A percentile compares a stretch with the other conserved stretches of the same genome.
Evolutionary conservation across 2,797 vertebrate genomes (phyloP).

Genomic region (Distichodus sexfasciatus): DNA sequence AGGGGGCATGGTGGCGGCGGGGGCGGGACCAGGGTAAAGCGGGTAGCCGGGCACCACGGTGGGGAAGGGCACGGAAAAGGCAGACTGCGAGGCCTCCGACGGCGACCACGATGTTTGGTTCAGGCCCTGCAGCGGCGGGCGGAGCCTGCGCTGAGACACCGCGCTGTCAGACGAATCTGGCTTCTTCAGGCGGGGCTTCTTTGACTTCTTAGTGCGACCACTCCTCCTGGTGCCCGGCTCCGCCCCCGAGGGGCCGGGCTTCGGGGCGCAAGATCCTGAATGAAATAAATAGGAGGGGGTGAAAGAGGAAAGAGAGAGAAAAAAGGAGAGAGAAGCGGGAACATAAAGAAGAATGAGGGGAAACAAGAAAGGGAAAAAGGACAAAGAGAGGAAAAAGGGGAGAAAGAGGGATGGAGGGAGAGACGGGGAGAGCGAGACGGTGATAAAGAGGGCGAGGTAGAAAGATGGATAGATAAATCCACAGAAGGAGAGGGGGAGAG

Average conservation of each 20-base stretch:
- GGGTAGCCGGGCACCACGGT: slow-evolving; percentile 80
- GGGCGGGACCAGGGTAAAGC: slow-evolving; percentile 71
- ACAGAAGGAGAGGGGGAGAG: no score
- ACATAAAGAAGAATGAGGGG: no score
- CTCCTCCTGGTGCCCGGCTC: slow-evolving; percentile 78
- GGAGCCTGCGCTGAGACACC: slow-evolving; percentile 76
- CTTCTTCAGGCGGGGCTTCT: slow-evolving; percentile 82
- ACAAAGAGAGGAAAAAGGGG: no score
- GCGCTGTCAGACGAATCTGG: slow-evolving; percentile 86
- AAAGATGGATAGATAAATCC: no score
- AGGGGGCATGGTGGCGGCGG: slow-evolving; percentile 60
- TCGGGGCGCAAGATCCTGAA: slow-evolving; percentile 64
- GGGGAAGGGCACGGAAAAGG: slow-evolving; percentile 81
- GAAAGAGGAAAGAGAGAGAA: not conserved
- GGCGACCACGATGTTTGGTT: slow-evolving; percentile 89
- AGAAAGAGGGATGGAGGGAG: no score
- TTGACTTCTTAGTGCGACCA: slow-evolving; percentile 83
- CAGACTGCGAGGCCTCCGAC: slow-evolving; percentile 82
- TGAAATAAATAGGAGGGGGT: slow-evolving; percentile 41
- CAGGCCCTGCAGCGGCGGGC: slow-evolving; percentile 79
- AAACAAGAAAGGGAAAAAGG: no score
- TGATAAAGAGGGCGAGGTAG: no score
- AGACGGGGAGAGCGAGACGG: no score
- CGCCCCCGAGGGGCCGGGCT: slow-evolving; percentile 61
- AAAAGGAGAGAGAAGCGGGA: not conserved